Base-by-base conservation (phyloP, 1,140 invertebrate species). In the Penaeus chinensis region DNA sequence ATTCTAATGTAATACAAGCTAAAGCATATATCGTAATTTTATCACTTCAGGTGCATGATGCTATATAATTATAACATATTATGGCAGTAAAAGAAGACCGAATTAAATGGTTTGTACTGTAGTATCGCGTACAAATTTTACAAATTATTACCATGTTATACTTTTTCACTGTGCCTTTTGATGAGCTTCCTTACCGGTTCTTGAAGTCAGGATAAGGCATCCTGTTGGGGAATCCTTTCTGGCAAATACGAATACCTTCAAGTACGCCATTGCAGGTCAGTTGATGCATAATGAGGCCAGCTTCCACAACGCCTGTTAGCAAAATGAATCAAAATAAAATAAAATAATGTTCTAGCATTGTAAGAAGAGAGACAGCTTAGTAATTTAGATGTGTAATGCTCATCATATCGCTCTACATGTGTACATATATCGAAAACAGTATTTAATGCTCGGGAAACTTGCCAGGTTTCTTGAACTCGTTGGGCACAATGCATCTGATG, bases 231-330 rank as follows among this genome's bases (percentile, higher is more conserved):
- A 87, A 87, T 66, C 82, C 82, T 27, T 84, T 87, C 27, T 79
- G 78, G 74, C 85, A 87, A 54, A 87, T 87, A 82, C 85, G 78
- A 60, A 87, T 87, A 24, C 85, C 85, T 54, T 87, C 85, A 87
- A 87, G 85, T 62, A 87, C 85, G 82, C 85, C 85, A 65, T 87
- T 87, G 65, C 85, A 87, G 24, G 85, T 87, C 65, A 87, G 66
- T 78, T 87, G 85, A 47, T 87, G 85, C 85, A 87, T 87, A 11
- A 87, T 66, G 16, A 87, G 27, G 42, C 47, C 85, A 20, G 85
- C 85, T 19, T 87, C 85, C 32, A 69, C 74, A 47, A 62, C 66
- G 61, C 85, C 85, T 87, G 69, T 47, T 54, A 24, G 63, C 62
- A 69, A 10, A 61, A 54, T 61, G n/a, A n/a, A 24, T 22, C 32